Evolutionary conservation across 2,888 invertebrate genomes (phyloP).

Genomic region (Noctua janthe): DNA sequence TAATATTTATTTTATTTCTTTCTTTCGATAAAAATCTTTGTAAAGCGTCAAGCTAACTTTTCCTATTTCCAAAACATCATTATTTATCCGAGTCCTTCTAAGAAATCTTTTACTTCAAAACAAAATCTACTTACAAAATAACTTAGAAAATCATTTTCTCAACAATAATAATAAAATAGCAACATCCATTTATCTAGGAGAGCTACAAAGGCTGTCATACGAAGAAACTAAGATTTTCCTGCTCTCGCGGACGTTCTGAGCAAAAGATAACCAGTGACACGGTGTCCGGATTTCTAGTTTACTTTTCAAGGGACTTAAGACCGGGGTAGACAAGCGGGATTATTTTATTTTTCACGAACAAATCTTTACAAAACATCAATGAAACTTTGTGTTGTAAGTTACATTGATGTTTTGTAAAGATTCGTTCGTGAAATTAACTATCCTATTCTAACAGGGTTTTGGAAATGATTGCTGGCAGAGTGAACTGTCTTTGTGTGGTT

Average conservation of each 20-base stretch:
- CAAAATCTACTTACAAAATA: background rate
- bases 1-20: too few species aligned
- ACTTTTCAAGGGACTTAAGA: slow-evolving; percentile 47
- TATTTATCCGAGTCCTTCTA: background rate
- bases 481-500: too few species aligned
- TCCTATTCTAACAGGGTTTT: too few species aligned
- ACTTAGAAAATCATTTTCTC: slow-evolving; percentile 35
- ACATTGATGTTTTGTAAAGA: background rate
- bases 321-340: slow-evolving; percentile 16
- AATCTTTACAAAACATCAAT: too few species aligned
- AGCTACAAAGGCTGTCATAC: slow-evolving; percentile 57
- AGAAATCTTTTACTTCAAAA: slow-evolving; percentile 6
- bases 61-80: background rate
- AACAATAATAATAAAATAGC: slow-evolving; percentile 44
- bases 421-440: background rate
- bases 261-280: slow-evolving; percentile 55
- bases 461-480: too few species aligned
- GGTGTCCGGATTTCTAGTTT: slow-evolving; percentile 49
- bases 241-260: slow-evolving; percentile 34
- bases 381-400: background rate
- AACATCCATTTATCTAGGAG: slow-evolving; percentile 50
- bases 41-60: background rate
- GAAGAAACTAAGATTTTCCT: slow-evolving; percentile 56
- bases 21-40: background rate
- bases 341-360: background rate